These are phyloP conservation scores for Nothocercus nigrocapillus DNA, from an alignment of 2,113 vertebrate genomes.

Conservation along the genomic window DNA sequence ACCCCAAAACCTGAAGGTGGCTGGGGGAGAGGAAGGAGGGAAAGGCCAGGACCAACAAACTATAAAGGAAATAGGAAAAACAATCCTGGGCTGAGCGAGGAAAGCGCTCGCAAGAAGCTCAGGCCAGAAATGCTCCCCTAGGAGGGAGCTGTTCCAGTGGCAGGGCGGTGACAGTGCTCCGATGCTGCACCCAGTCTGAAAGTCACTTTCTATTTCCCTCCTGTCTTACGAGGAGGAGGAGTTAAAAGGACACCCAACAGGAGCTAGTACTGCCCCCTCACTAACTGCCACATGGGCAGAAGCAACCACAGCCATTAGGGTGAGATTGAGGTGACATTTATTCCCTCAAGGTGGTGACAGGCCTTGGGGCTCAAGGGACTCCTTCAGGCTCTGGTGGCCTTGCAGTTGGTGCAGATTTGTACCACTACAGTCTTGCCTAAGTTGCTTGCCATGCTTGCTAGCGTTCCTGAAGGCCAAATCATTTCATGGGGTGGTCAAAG, in stretches of 20 bases:
- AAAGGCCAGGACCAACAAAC: too few species aligned
- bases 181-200: fast-evolving
- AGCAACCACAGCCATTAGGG: background rate
- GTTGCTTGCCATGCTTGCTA: too few species aligned
- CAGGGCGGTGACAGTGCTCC: background rate
- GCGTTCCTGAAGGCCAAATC: background rate
- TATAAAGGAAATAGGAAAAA: background rate
- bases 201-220: fast-evolving
- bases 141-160: fast-evolving
- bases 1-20: background rate
- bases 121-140: fast-evolving
- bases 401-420: background rate
- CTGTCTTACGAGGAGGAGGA: background rate
- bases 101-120: background rate
- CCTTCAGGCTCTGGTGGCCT: too few species aligned
- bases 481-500: fast-evolving
- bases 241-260: background rate
- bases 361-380: too few species aligned
- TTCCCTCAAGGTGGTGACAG: background rate
- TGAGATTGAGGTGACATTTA: background rate
- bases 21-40: background rate
- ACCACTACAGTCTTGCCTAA: fast-evolving
- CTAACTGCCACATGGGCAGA: fast-evolving
- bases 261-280: background rate
- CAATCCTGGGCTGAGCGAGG: fast-evolving